A percentile compares a stretch with the other conserved stretches of the same genome.
Evolutionary conservation across 2,888 invertebrate genomes (phyloP).

Genomic region (Zeuzera pyrina): DNA sequence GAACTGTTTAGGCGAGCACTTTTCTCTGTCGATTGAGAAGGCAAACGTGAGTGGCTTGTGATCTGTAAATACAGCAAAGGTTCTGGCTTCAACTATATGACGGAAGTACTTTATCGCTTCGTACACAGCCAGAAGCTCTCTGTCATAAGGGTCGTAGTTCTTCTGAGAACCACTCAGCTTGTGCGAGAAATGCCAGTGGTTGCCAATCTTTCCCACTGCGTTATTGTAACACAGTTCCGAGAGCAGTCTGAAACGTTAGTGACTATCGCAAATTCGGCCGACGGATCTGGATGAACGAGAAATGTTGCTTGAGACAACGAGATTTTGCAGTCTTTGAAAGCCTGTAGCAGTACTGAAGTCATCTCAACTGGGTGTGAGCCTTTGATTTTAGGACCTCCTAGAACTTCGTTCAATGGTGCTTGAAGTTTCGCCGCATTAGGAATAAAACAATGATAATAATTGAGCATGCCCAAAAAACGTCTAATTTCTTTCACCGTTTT

Average conservation of each 20-base stretch:
- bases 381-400: neutral
- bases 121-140: neutral
- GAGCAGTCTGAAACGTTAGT: neutral
- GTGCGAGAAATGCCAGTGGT: neutral
- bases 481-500: neutral
- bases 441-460: neutral
- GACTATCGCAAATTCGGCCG: neutral
- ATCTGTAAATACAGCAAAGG: no score
- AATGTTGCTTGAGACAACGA: neutral
- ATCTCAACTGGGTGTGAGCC: neutral
- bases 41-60: no score
- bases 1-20: no score
- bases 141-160: neutral
- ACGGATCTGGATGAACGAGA: neutral
- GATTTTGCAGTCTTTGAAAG: neutral
- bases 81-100: no score
- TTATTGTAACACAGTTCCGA: neutral
- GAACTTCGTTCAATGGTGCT: neutral
- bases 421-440: neutral
- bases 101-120: neutral
- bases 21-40: no score
- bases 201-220: neutral
- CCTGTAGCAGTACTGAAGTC: neutral
- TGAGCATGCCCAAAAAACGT: neutral
- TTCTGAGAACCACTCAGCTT: neutral